Conservation (phyloP, 2,888 invertebrate genomes). For the Tetragnatha montana region DNA sequence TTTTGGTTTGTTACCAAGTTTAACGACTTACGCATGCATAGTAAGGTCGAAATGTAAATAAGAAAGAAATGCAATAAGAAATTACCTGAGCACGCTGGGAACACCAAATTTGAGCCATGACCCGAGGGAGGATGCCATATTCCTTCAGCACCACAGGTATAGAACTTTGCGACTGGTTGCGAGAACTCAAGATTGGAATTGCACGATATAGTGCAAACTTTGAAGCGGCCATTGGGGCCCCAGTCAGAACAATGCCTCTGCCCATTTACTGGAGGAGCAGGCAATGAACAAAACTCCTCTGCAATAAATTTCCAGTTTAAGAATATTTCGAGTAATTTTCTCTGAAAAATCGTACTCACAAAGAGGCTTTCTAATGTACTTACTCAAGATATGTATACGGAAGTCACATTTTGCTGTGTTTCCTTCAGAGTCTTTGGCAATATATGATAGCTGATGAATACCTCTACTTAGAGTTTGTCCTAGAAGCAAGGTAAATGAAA, state of each 20-base stretch:
- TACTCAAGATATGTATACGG: constrained; percentile 91
- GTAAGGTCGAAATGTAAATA: too few relatives aligned
- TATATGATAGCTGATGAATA: constrained; percentile 83
- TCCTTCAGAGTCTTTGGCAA: constrained; percentile 94
- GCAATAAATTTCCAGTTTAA: neutral
- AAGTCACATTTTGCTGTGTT: constrained; percentile 94
- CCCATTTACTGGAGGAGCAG: constrained; percentile 93
- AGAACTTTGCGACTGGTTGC: constrained; percentile 95
- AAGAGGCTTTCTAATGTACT: constrained; percentile 76
- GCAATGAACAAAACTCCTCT: constrained; percentile 94
- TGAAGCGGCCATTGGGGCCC: constrained; percentile 97
- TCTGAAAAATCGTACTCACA: neutral
- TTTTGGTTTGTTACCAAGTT: too few relatives aligned
- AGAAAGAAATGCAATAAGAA: too few relatives aligned
- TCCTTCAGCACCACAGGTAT: constrained; percentile 98
- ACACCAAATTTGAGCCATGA: constrained; percentile 87
- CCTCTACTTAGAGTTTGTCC: constrained; percentile 73
- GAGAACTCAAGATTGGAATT: constrained; percentile 91
- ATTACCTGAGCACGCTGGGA: constrained; percentile 93
- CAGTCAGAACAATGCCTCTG: constrained; percentile 94
- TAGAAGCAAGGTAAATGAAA: too few relatives aligned
- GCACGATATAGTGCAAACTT: constrained; percentile 94
- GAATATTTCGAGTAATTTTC: neutral
- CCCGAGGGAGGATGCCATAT: constrained; percentile 92
- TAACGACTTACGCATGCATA: too few relatives aligned